These are phyloP conservation scores for Trichomycterus rosablanca DNA, from an alignment of 2,113 vertebrate species.

Conservation along the genomic window DNA sequence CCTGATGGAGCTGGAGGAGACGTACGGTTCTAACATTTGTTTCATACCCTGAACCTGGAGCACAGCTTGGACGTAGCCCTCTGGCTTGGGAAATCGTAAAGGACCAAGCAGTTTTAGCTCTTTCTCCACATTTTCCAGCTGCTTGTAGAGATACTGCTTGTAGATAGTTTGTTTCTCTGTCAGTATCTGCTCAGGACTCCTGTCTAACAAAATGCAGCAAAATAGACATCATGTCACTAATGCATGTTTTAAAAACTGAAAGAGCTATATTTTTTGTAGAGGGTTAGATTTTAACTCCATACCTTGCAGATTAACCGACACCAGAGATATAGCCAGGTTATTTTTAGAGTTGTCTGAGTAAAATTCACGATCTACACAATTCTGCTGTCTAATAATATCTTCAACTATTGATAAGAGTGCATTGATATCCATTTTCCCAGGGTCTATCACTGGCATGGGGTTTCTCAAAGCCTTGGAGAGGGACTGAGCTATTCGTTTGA, in stretches of 20 bases:
- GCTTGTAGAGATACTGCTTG: slow-evolving; percentile 74
- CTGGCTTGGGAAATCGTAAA: slow-evolving; percentile 64
- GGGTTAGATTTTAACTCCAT: slow-evolving; percentile 25
- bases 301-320: slow-evolving; percentile 73
- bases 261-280: neutral
- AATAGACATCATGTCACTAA: neutral
- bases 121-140: slow-evolving; percentile 78
- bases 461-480: too few species aligned
- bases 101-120: slow-evolving; percentile 76
- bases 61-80: slow-evolving; percentile 74
- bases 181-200: slow-evolving; percentile 43
- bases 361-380: too few species aligned
- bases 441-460: too few species aligned
- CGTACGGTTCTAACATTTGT: slow-evolving; percentile 61
- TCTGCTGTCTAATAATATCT: slow-evolving; percentile 53
- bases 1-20: slow-evolving; percentile 48
- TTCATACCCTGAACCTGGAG: slow-evolving; percentile 81
- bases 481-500: too few species aligned
- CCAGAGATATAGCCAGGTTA: slow-evolving; percentile 64
- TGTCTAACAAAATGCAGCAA: slow-evolving; percentile 51
- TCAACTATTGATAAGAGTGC: neutral
- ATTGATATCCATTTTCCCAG: neutral
- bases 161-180: too few species aligned
- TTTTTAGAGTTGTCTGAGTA: too few species aligned
- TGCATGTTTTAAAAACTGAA: neutral